phyloP scores from a whole-genome alignment of 2,113 vertebrate genomes.

The Scomber colias region DNA sequence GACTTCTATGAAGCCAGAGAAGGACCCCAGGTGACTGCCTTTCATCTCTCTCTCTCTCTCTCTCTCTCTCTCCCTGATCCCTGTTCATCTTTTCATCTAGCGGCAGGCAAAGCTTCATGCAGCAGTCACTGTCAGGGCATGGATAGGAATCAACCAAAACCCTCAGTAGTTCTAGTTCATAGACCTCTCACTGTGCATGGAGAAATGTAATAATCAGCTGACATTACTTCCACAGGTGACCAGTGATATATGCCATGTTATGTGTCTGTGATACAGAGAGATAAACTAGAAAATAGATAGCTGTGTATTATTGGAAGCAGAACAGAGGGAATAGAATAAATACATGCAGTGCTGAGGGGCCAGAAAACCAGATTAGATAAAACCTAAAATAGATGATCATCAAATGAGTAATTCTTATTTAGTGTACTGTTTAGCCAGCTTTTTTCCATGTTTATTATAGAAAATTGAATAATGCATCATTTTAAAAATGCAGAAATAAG shows the following conservation, averaged over 20 bases:
- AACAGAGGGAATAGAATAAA: slow-evolving; percentile 16
- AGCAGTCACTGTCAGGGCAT: slow-evolving; percentile 76
- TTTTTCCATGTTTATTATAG: slow-evolving; percentile 17
- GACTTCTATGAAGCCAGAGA: slow-evolving; percentile 99
- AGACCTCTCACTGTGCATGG: slow-evolving; percentile 79
- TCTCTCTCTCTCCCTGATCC: slow-evolving; percentile 70
- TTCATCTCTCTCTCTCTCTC: slow-evolving; percentile 82
- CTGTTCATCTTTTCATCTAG: slow-evolving; percentile 83
- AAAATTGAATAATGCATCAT: neutral
- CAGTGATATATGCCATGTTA: slow-evolving; percentile 65
- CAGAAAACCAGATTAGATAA: slow-evolving; percentile 23
- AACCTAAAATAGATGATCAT: slow-evolving; percentile 7
- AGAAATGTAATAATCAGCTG: slow-evolving; percentile 82
- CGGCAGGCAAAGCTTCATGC: slow-evolving; percentile 74
- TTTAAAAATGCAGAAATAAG: neutral
- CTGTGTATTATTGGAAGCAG: slow-evolving; percentile 25
- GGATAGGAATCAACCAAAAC: slow-evolving; percentile 68
- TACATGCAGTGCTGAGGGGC: slow-evolving; percentile 35
- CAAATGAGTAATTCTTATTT: slow-evolving; percentile 13
- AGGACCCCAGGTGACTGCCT: slow-evolving; percentile 97
- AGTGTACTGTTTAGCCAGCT: slow-evolving; percentile 13
- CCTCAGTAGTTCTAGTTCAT: slow-evolving; percentile 71
- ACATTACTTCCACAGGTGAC: slow-evolving; percentile 86
- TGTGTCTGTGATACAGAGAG: slow-evolving; percentile 58
- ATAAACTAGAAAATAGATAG: slow-evolving; percentile 28